phyloP scores from a whole-genome alignment of 2,888 invertebrate genomes.

The Mythimna pallens region DNA sequence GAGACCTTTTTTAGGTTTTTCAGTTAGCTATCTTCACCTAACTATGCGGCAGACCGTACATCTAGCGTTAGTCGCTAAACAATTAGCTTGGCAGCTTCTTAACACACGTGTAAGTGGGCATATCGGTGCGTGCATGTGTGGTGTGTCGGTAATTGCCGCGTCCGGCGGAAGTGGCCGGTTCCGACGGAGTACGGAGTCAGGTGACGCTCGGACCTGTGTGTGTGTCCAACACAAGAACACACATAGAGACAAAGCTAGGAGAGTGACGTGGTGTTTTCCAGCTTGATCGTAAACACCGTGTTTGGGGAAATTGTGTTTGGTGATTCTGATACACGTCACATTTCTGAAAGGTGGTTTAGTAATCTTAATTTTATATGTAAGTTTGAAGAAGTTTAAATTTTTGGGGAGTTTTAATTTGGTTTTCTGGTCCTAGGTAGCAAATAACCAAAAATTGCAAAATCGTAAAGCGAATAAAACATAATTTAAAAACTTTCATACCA shows the following conservation, averaged over 20 bases:
- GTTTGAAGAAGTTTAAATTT: no score
- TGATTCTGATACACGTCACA: no score
- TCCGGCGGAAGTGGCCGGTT: conserved; percentile 90
- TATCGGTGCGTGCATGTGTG: conserved; percentile 70
- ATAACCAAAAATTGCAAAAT: no score
- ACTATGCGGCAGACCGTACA: conserved; percentile 5
- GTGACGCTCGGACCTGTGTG: conserved; percentile 87
- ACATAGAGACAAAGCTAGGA: conserved; percentile 15
- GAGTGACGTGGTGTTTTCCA: conserved; percentile 34
- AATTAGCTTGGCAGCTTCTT: conserved; percentile 60
- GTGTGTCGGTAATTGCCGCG: conserved; percentile 88
- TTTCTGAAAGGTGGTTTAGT: no score
- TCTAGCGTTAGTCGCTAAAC: conserved; percentile 43
- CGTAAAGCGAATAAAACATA: no score
- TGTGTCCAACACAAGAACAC: conserved; percentile 62
- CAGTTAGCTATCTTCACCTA: neutral
- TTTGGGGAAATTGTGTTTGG: neutral
- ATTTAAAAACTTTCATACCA: no score
- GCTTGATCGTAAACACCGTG: conserved; percentile 15
- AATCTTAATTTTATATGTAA: no score
- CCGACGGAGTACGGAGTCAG: conserved; percentile 88
- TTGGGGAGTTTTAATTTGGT: no score
- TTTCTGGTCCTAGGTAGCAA: no score
- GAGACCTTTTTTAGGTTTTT: neutral
- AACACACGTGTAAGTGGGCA: conserved; percentile 62